Conservation (phyloP, 2,888 invertebrate genomes). For the Baronia brevicornis region DNA sequence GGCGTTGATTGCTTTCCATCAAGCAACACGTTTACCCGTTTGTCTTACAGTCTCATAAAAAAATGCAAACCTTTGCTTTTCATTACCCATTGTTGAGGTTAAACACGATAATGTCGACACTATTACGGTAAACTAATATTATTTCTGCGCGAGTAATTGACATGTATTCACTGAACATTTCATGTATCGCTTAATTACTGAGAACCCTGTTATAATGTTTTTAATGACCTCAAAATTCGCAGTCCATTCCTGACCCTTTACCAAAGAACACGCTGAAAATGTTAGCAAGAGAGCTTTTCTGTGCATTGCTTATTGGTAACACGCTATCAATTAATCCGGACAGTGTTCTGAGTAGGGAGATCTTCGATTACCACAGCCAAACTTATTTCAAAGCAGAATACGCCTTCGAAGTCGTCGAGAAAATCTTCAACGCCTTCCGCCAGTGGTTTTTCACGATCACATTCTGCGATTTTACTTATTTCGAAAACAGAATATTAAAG, state of each 20-base stretch:
- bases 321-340: conserved; percentile 24
- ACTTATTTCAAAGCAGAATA: conserved; percentile 42
- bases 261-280: conserved; percentile 30
- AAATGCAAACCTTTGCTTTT: conserved; percentile 7
- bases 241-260: conserved; percentile 30
- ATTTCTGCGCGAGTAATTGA: conserved; percentile 58
- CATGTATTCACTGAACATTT: conserved; percentile 49
- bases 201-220: conserved; percentile 29
- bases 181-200: conserved; percentile 48
- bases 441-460: conserved; percentile 66
- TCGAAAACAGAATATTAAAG: conserved; percentile 61
- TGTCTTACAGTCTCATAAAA: background rate
- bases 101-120: conserved; percentile 25
- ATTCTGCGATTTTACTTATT: conserved; percentile 64
- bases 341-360: conserved; percentile 37
- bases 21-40: too few species aligned
- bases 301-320: conserved; percentile 27
- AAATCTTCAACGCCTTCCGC: conserved; percentile 54
- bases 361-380: conserved; percentile 43
- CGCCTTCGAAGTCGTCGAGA: conserved; percentile 50
- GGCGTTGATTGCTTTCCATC: too few species aligned
- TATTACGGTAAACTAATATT: conserved; percentile 56
- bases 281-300: conserved; percentile 26
- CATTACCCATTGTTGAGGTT: conserved; percentile 9
- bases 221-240: conserved; percentile 36